Conservation (phyloP, 2,797 vertebrate genomes). For the Yasuhikotakia modesta region DNA sequence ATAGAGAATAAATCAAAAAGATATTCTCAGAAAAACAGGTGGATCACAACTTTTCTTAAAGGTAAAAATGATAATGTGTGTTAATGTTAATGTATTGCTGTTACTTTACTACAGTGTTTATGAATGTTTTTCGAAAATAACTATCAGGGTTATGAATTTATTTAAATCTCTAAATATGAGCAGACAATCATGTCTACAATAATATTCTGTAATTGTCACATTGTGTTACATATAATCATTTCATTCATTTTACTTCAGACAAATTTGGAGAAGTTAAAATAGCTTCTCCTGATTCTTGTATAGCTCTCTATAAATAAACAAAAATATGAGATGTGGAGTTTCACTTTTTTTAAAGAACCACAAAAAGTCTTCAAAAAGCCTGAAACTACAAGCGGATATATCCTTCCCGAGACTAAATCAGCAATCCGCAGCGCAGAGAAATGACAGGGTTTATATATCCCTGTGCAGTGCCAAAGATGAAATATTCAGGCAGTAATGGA, state of each 20-base stretch:
- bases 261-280: neutral
- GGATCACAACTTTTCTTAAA: no score
- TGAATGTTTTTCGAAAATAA: no score
- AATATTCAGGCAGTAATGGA: conserved; percentile 17
- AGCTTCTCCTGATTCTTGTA: no score
- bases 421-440: neutral
- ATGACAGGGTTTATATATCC: neutral
- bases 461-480: conserved; percentile 5
- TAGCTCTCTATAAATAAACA: no score
- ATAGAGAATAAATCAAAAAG: neutral
- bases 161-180: no score
- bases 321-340: no score
- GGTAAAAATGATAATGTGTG: no score
- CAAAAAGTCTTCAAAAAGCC: neutral
- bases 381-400: neutral
- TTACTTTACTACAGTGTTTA: no score
- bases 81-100: no score
- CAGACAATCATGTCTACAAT: no score
- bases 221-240: neutral
- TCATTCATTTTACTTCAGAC: neutral
- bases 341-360: neutral
- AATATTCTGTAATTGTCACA: neutral
- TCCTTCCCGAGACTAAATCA: neutral
- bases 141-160: no score
- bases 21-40: no score